Evolutionary conservation across 2,113 vertebrate genomes (phyloP).

Genomic region (Myrmecophaga tridactyla): DNA sequence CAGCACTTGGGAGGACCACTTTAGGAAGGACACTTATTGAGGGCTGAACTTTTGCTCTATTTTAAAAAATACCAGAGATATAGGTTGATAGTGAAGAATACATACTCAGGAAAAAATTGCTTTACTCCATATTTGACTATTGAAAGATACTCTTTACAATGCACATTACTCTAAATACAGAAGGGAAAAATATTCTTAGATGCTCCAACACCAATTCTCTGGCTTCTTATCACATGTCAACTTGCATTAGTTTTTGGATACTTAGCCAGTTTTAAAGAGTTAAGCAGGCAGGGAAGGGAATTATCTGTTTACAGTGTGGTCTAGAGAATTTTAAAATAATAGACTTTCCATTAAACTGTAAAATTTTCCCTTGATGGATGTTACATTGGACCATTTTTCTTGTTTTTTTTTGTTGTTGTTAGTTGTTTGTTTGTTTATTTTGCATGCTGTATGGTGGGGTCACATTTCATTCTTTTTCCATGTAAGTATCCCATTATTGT

Average conservation of each 20-base stretch:
- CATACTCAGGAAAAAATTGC: neutral
- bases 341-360: neutral
- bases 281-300: neutral
- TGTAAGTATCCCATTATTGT: too few relatives aligned
- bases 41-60: neutral
- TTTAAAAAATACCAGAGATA: neutral
- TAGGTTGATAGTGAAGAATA: neutral
- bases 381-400: neutral
- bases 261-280: slow-evolving; percentile 9
- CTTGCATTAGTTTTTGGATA: slow-evolving; percentile 41
- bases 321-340: slow-evolving; percentile 41
- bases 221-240: neutral
- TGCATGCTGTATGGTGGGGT: too few relatives aligned
- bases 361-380: slow-evolving; percentile 4
- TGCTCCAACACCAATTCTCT: neutral
- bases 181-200: neutral
- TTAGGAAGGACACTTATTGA: neutral
- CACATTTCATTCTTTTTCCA: too few relatives aligned
- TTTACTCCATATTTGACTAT: neutral
- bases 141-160: slow-evolving; percentile 16
- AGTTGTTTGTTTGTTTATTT: too few relatives aligned
- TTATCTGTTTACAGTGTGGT: slow-evolving; percentile 37
- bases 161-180: neutral
- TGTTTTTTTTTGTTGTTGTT: too few relatives aligned
- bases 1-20: neutral